phyloP scores from a whole-genome alignment of 2,113 vertebrate species.

The Recurvirostra avosetta region DNA sequence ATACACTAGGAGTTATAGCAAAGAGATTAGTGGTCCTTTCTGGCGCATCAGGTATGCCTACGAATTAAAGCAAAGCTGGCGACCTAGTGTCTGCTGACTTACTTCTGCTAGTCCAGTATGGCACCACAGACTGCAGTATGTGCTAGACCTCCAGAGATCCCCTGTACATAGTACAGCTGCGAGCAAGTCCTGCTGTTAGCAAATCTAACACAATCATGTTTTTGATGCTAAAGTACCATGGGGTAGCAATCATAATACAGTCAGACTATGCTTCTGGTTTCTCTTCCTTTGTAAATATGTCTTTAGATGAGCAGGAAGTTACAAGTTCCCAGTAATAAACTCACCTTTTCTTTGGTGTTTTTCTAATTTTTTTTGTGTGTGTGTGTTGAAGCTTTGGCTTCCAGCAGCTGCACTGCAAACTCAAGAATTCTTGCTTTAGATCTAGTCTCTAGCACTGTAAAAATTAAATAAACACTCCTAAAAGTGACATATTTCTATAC shows the following conservation, averaged over 20 bases:
- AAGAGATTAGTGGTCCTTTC: not conserved
- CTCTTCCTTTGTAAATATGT: not conserved
- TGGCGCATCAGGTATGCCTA: accelerated
- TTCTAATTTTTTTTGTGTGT: not conserved
- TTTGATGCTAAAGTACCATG: not conserved
- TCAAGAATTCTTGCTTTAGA: not conserved
- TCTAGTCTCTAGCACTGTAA: not conserved
- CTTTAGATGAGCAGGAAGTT: not conserved
- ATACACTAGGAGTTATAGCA: not conserved
- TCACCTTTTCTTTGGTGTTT: not conserved
- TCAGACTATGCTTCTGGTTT: not conserved
- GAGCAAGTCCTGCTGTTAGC: not conserved
- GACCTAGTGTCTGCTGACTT: not conserved
- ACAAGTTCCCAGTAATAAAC: not conserved
- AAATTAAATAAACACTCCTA: slow-evolving; percentile 5
- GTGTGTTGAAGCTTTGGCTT: not conserved
- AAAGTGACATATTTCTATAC: not conserved
- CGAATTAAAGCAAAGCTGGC: not conserved
- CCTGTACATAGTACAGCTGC: accelerated
- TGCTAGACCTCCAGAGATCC: not conserved
- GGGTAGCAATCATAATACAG: not conserved
- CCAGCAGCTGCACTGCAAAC: not conserved
- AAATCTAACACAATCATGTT: not conserved
- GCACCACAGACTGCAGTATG: not conserved
- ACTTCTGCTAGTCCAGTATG: not conserved